These are phyloP conservation scores for Eumacrocentrus americanus DNA, from an alignment of 2,888 invertebrate genomes.

Conservation along the genomic window DNA sequence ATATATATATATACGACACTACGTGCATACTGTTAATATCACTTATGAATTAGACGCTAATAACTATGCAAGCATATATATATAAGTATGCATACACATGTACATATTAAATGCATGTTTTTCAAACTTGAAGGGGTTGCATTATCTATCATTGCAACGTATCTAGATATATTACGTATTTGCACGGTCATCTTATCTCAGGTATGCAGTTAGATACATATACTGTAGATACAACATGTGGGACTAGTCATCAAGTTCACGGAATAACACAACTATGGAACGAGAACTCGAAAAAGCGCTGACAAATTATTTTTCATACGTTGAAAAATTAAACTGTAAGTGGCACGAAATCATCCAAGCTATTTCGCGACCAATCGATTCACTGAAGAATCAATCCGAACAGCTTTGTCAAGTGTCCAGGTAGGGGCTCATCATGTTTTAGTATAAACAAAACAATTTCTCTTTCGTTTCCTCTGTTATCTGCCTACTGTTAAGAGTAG, in stretches of 20 bases:
- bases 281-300: conserved; percentile 44
- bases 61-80: too few species aligned
- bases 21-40: too few species aligned
- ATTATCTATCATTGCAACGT: conserved; percentile 9
- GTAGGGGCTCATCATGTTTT: conserved; percentile 30
- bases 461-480: too few species aligned
- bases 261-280: conserved; percentile 38
- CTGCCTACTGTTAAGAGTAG: too few species aligned
- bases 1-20: too few species aligned
- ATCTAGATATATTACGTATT: not conserved
- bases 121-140: conserved; percentile 5
- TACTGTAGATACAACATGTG: conserved; percentile 4
- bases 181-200: conserved; percentile 3
- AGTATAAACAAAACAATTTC: not conserved
- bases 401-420: conserved; percentile 46
- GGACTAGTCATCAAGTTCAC: not conserved
- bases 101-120: too few species aligned
- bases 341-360: conserved; percentile 39
- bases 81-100: too few species aligned
- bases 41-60: too few species aligned
- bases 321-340: conserved; percentile 40
- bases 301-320: conserved; percentile 43
- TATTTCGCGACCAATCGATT: conserved; percentile 35
- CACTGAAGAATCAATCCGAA: conserved; percentile 46
- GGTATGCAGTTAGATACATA: too few species aligned